Base-by-base conservation (phyloP, 1,140 invertebrate genomes). In the Eufriesea mexicana region DNA sequence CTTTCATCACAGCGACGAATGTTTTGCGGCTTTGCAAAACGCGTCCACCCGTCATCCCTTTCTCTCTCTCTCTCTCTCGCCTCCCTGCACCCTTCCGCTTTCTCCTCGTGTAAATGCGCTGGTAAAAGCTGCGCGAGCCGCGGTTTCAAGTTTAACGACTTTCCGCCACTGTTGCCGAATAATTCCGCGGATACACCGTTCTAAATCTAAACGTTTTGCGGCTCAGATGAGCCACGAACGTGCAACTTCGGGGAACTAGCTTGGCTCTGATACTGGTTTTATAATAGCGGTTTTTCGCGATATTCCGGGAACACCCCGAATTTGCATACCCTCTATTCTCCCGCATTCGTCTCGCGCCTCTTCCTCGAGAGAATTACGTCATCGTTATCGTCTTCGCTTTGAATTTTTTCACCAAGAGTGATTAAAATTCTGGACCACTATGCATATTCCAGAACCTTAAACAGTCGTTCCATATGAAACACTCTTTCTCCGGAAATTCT, bases 111-210 rank as follows among this genome's bases (percentile, higher is more conserved):
- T 51, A 64, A 51, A 64, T 7, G 10, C 25, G 45, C 14, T 47
- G 45, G 42, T 8, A 28, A 75, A 49, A 75, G 57, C 45, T n/a
- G 47, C 23, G 42, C n/a, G 72, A 70, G 54, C 4, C 10, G 45
- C n/a, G 73, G 45, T 62, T 74, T 61, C 72, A 20, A 59, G 45
- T 62, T 75, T 75, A 62, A 75, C 73, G 73, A 75, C 57, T 62
- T 70, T 23, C 51, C 49, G 10, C 12, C 16, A 12, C n/a, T 35
- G 59, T 75, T 49, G 25, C 45, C 18, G 25, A 61, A 49, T 62
- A 28, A 62, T 75, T 62, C 25, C 55, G 35, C 68, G 18, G 20
- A 18, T n/a, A 20, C 45, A 7, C n/a, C 42, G 5, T 23, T 72
- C 6, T 47, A 61, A 28, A 61, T 61, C n/a, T 49, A 61, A 74